A percentile compares a stretch with the other conserved stretches of the same genome.
Conservation (phyloP, 1,140 invertebrate species). For the Drosophila rufa region DNA sequence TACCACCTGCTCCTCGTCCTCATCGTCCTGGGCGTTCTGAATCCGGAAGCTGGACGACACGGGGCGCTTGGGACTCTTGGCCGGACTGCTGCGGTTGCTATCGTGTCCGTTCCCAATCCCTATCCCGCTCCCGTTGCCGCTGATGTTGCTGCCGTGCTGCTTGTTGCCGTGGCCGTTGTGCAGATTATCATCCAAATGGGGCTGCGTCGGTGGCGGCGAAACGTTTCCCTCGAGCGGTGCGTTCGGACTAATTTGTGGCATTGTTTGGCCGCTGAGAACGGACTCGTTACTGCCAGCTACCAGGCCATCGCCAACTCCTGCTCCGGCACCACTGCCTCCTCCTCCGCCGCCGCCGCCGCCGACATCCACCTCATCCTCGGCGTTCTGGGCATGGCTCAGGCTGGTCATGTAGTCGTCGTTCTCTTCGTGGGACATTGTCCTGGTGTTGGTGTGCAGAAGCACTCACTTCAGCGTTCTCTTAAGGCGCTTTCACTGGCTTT, state of each 20-base stretch:
- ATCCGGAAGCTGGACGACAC: slow-evolving; percentile 67
- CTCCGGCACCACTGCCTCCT: slow-evolving; percentile 13
- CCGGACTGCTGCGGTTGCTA: slow-evolving; percentile 62
- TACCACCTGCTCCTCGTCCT: slow-evolving; percentile 65
- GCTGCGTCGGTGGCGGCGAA: slow-evolving; percentile 73
- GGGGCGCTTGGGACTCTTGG: slow-evolving; percentile 57
- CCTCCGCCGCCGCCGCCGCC: slow-evolving; percentile 30
- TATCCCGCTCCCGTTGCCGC: slow-evolving; percentile 20
- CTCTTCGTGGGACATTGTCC: slow-evolving; percentile 77
- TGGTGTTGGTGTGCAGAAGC: slow-evolving; percentile 26
- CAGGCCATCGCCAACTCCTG: slow-evolving; percentile 24
- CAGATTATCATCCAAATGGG: slow-evolving; percentile 76
- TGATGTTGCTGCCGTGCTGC: slow-evolving; percentile 34
- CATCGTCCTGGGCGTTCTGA: slow-evolving; percentile 60
- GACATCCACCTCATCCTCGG: slow-evolving; percentile 49
- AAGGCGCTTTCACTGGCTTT: slow-evolving; percentile 40
- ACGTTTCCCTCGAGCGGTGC: slow-evolving; percentile 84
- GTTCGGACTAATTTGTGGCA: slow-evolving; percentile 84
- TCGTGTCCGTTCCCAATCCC: slow-evolving; percentile 32
- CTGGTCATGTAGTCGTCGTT: slow-evolving; percentile 67
- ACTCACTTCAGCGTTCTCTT: slow-evolving; percentile 47
- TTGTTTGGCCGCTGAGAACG: slow-evolving; percentile 77
- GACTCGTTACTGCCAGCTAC: slow-evolving; percentile 69
- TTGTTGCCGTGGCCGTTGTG: slow-evolving; percentile 48
- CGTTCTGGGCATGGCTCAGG: slow-evolving; percentile 39